Conservation (phyloP, 2,113 vertebrate genomes). For the Pyxicephalus adspersus region DNA sequence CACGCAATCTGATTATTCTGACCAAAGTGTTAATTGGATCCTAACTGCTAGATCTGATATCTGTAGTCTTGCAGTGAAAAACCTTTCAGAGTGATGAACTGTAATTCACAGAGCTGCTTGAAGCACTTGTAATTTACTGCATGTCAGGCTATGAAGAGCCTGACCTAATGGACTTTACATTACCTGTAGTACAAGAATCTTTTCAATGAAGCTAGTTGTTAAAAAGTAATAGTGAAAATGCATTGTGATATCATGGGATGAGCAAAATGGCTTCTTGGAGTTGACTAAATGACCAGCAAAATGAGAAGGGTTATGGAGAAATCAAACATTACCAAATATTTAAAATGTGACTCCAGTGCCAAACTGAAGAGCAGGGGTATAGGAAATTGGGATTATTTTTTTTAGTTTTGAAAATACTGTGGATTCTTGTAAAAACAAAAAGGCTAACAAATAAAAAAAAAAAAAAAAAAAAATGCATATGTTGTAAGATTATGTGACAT, state of each 20-base stretch:
- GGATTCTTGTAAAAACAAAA: no score
- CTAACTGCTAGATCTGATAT: constrained; percentile 99
- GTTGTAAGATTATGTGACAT: no score
- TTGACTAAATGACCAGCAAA: constrained; percentile 67
- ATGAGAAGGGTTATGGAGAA: constrained; percentile 57
- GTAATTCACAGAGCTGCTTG: constrained; percentile 98
- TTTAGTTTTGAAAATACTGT: no score
- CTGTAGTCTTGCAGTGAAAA: constrained; percentile 90
- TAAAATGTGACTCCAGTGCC: constrained; percentile 58
- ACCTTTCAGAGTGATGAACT: constrained; percentile 98
- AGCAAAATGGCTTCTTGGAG: constrained; percentile 67
- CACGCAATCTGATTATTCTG: constrained; percentile 98
- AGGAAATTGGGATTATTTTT: no score
- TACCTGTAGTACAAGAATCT: constrained; percentile 92
- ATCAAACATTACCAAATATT: constrained; percentile 72
- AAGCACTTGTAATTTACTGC: constrained; percentile 99
- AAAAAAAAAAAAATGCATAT: no score
- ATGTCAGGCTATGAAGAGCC: constrained; percentile 98
- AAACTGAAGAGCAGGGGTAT: constrained; percentile 44
- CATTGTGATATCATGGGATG: constrained; percentile 66
- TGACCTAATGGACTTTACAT: constrained; percentile 97
- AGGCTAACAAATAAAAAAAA: no score
- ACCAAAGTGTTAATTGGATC: constrained; percentile 99
- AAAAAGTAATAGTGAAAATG: constrained; percentile 76
- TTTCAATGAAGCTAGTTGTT: constrained; percentile 80